Conservation (phyloP, 2,797 vertebrate species). For the Toxotes lorentzi region DNA sequence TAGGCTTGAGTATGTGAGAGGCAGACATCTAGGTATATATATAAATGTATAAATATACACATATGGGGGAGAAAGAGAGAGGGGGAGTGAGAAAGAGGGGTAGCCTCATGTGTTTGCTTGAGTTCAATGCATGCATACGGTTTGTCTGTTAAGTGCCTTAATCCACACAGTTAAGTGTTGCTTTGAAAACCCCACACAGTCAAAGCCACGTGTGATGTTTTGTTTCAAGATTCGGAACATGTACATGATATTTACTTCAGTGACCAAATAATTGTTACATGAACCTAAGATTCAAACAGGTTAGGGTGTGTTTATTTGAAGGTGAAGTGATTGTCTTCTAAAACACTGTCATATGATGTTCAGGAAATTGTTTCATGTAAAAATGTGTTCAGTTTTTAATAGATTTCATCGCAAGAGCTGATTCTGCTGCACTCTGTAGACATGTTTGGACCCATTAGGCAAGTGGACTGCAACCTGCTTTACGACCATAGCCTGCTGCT, state of each 20-base stretch:
- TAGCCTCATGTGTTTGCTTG: background rate
- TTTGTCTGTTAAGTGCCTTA: slow-evolving; percentile 16
- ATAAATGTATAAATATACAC: too few relatives aligned
- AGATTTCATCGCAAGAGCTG: background rate
- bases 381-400: background rate
- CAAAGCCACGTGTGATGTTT: background rate
- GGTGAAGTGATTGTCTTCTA: background rate
- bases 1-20: slow-evolving; percentile 42
- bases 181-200: background rate
- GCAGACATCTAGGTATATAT: slow-evolving; percentile 2
- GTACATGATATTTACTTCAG: background rate
- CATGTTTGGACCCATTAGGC: slow-evolving; percentile 23
- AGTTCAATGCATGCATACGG: slow-evolving; percentile 11
- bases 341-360: background rate
- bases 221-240: background rate
- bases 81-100: slow-evolving; percentile 10
- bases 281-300: background rate
- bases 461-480: slow-evolving; percentile 60
- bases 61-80: background rate
- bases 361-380: background rate
- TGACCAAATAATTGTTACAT: background rate
- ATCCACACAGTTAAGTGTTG: slow-evolving; percentile 13
- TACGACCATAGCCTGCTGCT: slow-evolving; percentile 54
- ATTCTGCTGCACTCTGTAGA: background rate
- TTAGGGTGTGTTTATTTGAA: background rate